phyloP scores from a whole-genome alignment of 2,113 vertebrate genomes.

The cat (Felis catus) region DNA sequence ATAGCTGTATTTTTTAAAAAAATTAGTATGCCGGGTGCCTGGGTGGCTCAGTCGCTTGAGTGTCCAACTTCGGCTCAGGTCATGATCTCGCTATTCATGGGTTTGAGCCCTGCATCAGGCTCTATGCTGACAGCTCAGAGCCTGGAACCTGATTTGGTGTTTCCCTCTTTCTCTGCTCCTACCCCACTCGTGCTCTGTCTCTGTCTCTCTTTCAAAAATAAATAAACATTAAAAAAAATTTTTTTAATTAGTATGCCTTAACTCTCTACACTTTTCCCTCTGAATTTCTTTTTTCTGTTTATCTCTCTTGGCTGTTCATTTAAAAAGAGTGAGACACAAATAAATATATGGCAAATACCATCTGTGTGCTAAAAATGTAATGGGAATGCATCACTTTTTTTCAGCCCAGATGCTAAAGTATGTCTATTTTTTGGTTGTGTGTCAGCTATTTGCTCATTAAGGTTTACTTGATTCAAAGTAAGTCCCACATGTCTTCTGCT shows the following conservation, averaged over 20 bases:
- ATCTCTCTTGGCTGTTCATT: constrained; percentile 23
- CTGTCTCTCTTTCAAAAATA: too few relatives aligned
- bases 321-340: constrained; percentile 9
- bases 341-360: neutral
- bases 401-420: neutral
- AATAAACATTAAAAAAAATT: too few relatives aligned
- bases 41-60: too few relatives aligned
- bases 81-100: too few relatives aligned
- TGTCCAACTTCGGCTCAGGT: too few relatives aligned
- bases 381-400: neutral
- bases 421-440: neutral
- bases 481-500: neutral
- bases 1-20: neutral
- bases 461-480: neutral
- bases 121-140: too few relatives aligned
- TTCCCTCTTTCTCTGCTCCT: too few relatives aligned
- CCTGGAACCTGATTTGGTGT: too few relatives aligned
- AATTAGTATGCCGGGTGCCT: neutral
- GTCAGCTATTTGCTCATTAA: neutral
- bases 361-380: constrained; percentile 19
- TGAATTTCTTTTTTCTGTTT: neutral
- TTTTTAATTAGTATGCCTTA: neutral
- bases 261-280: neutral
- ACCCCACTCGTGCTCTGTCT: too few relatives aligned
- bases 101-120: too few relatives aligned